Base-by-base conservation (phyloP, 2,888 invertebrate species). In the Heliconius aoede region DNA sequence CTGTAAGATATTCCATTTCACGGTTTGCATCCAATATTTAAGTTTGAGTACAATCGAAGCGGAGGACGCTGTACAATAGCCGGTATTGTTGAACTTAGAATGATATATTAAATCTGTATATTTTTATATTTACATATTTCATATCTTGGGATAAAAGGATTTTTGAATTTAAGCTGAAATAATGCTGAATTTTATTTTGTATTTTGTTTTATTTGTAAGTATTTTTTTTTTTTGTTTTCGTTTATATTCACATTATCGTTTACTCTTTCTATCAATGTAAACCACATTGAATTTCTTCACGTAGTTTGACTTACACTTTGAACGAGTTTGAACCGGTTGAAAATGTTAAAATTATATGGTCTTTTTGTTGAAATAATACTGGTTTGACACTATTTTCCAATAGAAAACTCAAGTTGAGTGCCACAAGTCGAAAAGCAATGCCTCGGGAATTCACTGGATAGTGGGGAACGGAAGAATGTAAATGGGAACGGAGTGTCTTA, bases 11-110 rank as follows among this genome's bases (percentile, higher is more conserved):
- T 72, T 75, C 77, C 77, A 87, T 87, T 87, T 87, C 87, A 87
- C 84, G 87, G 85, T 83, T 67, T 85, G 87, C 82, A 77, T 79
- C 82, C 82, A 76, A 83, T 81, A 82, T 80, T 83, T 78, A 72
- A 74, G 74, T 76, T 80, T 28, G 58, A 72, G 40, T 75, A 62
- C 58, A 71, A 73, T 79, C 69, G 51, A 67, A 71, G 73, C 30
- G 40, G 15, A 73, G 61, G 65, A 30, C 58, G 64, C 36, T 55
- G n/a, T 55, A 58, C 55, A 76, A 64, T 64, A 58, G 64, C 18
- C 71, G 1, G 55, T 55, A 69, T 55, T 69, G 55, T 69, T n/a
- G 15, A 55, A 32, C 13, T 55, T 55, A 24, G 30, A 55, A 69
- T 55, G 55, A 30, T 51, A 30, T 69, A 65, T 24, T 40, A 65